Base-by-base conservation (phyloP, 1,140 invertebrate genomes). In the Lepidurus arcticus region DNA sequence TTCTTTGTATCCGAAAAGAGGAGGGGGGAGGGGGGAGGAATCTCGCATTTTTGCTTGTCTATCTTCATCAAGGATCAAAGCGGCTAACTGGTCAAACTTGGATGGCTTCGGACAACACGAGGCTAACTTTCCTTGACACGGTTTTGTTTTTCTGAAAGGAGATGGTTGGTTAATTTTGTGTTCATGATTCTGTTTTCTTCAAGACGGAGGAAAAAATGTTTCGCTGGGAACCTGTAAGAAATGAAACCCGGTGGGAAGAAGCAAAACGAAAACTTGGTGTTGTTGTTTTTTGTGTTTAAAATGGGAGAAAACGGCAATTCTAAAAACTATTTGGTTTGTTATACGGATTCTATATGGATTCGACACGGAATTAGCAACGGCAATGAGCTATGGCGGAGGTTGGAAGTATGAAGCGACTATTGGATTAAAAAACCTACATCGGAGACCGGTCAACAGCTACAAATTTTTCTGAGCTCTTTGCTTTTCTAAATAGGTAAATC, bases 211-310 rank as follows among this genome's bases (percentile, higher is more conserved):
- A 65, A 65, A 65, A 65, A 47, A 47, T 65, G 53, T 65, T 65
- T 65, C 21, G 53, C 53, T 65, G 53, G 13, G 53, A 16, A 65
- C 13, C 8, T 65, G 53, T 65, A 65, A 65, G 53, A 65, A 65
- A 65, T 65, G 53, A 65, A 65, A 65, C 53, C 53, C n/a, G 53
- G 53, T 65, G 53, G 53, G 53, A 65, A 65, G 53, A 65, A 65
- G 13, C 9, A 4, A 9, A 65, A 65, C 45, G 45, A 65, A 65
- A 16, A 65, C 16, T 13, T 16, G 53, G 53, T 65, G 53, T 65
- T 1, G 16, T 21, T 65, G 16, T 65, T 65, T 65, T 21, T 65
- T 21, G 53, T 65, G 16, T 21, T 13, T 7, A 65, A 65, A 65
- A 65, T 7, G 53, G 53, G 53, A 65, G 53, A 65, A 65, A 65